These are phyloP conservation scores for Netelia virgata DNA, from an alignment of 2,888 invertebrate genomes.

Conservation along the genomic window DNA sequence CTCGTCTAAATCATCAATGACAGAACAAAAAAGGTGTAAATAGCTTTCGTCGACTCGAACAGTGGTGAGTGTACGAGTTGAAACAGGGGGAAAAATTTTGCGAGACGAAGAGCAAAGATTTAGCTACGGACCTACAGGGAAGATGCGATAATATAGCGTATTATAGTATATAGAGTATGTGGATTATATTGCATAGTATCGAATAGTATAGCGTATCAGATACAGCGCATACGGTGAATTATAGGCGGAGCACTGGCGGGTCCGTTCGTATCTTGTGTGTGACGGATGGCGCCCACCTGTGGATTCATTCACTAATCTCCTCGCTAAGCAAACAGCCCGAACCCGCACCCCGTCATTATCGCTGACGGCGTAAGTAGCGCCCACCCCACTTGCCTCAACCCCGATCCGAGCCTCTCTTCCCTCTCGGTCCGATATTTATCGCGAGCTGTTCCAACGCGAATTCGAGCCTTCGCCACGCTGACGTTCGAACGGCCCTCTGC, in stretches of 20 bases:
- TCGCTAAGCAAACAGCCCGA: slow-evolving; percentile 84
- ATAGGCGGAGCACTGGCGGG: slow-evolving; percentile 79
- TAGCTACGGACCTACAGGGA: slow-evolving; percentile 55
- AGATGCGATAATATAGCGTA: slow-evolving; percentile 62
- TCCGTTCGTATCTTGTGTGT: slow-evolving; percentile 75
- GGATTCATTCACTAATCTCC: slow-evolving; percentile 85
- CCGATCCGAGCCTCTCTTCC: slow-evolving; percentile 66
- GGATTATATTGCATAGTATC: slow-evolving; percentile 41
- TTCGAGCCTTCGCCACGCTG: slow-evolving; percentile 30
- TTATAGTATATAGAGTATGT: slow-evolving; percentile 36
- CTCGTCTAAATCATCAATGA: neutral
- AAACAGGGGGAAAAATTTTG: neutral
- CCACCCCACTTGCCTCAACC: slow-evolving; percentile 65
- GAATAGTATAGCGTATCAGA: slow-evolving; percentile 13
- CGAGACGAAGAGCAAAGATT: slow-evolving; percentile 34
- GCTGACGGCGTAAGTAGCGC: slow-evolving; percentile 84
- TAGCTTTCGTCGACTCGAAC: slow-evolving; percentile 1
- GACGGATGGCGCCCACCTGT: slow-evolving; percentile 85
- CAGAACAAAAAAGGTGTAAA: neutral
- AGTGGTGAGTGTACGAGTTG: neutral
- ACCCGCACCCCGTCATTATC: slow-evolving; percentile 84
- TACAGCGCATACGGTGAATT: slow-evolving; percentile 57
- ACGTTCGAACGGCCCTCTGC: slow-evolving; percentile 32
- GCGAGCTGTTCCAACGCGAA: slow-evolving; percentile 68
- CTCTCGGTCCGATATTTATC: slow-evolving; percentile 81